Evolutionary conservation across 92 coral and sea anemone genomes (phyloP).

Genomic region (Paramuricea clavata): DNA sequence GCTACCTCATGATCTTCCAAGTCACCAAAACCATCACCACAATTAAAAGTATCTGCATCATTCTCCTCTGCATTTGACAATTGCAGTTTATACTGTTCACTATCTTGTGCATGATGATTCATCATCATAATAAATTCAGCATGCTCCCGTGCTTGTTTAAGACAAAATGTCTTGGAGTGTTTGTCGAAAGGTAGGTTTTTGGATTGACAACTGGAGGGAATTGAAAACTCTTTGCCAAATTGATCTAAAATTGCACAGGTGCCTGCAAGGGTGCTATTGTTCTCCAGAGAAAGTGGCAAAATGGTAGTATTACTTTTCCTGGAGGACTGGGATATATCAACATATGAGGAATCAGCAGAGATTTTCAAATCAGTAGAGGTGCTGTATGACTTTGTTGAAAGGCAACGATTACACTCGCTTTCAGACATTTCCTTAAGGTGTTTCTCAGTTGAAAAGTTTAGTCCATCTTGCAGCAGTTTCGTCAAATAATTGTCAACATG

Average conservation of each 20-base stretch:
- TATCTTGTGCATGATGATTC: slow-evolving; percentile 54
- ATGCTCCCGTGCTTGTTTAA: slow-evolving; percentile 45
- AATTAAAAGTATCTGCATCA: background rate
- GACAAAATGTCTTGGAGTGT: background rate
- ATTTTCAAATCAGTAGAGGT: background rate
- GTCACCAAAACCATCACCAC: background rate
- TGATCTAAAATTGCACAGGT: slow-evolving; percentile 23
- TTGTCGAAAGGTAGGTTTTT: slow-evolving; percentile 1
- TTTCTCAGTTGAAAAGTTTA: background rate
- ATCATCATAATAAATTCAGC: slow-evolving; percentile 48
- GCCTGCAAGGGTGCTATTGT: slow-evolving; percentile 26
- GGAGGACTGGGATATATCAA: slow-evolving; percentile 3
- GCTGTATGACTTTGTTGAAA: background rate
- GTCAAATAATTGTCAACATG: slow-evolving; percentile 23
- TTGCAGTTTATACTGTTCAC: slow-evolving; percentile 14
- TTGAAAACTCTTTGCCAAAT: slow-evolving; percentile 14
- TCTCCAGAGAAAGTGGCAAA: slow-evolving; percentile 9
- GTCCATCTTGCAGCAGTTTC: slow-evolving; percentile 26
- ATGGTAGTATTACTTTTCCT: slow-evolving; percentile 7
- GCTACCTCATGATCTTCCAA: background rate
- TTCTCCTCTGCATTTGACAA: slow-evolving; percentile 15
- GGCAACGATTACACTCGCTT: slow-evolving; percentile 20
- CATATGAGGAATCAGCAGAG: background rate
- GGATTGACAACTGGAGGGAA: background rate
- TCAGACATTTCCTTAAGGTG: slow-evolving; percentile 23